Conservation (phyloP, 2,888 invertebrate genomes). For the Antheraea yamamai region DNA sequence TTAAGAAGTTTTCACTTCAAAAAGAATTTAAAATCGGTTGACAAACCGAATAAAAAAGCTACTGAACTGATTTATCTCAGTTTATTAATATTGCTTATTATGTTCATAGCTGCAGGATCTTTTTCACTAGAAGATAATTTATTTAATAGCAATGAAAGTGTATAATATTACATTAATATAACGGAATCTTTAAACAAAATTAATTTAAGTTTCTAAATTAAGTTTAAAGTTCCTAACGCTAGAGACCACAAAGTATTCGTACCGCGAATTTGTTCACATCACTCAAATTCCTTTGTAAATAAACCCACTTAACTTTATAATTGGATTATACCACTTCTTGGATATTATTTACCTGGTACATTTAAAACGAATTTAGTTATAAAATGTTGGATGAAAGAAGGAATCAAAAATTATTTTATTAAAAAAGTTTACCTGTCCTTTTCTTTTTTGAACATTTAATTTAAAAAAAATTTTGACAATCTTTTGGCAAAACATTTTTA, state of each 20-base stretch:
- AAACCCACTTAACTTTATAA: constrained; percentile 2
- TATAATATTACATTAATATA: not conserved
- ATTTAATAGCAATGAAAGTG: not conserved
- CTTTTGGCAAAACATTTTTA: not conserved
- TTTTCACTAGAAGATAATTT: not conserved
- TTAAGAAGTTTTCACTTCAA: too few species aligned
- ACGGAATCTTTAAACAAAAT: not conserved
- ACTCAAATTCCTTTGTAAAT: constrained; percentile 15
- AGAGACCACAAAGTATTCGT: constrained; percentile 7
- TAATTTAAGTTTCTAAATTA: constrained; percentile 12
- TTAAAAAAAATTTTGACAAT: not conserved
- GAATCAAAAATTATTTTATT: not conserved
- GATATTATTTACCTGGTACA: constrained; percentile 9
- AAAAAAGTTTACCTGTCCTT: not conserved
- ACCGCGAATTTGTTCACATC: constrained; percentile 5
- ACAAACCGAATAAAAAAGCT: too few species aligned
- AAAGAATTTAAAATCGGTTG: too few species aligned
- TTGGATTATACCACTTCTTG: constrained; percentile 7
- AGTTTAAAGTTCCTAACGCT: constrained; percentile 10
- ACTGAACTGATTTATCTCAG: too few species aligned
- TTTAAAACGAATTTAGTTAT: constrained; percentile 1
- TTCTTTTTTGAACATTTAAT: not conserved
- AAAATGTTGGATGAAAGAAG: not conserved
- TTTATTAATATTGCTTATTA: not conserved
- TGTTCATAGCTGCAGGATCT: not conserved